These are phyloP conservation scores for Lasioglossum villosulum DNA, from an alignment of 2,888 invertebrate genomes.

Conservation along the genomic window DNA sequence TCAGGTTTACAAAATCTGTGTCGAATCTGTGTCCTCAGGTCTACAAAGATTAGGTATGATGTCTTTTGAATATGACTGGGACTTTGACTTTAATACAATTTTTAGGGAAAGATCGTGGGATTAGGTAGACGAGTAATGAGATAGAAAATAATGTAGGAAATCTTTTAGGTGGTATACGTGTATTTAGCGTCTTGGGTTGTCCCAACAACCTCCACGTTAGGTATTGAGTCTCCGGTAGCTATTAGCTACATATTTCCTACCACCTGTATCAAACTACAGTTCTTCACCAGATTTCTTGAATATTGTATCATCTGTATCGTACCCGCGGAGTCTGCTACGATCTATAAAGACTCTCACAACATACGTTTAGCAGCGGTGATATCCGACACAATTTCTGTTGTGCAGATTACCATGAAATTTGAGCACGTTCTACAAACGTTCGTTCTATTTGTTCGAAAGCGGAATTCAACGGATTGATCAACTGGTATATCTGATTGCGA, in stretches of 20 bases:
- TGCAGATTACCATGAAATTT: constrained; percentile 3
- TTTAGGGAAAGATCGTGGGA: too few relatives aligned
- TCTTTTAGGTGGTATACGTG: not conserved
- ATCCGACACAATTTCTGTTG: constrained; percentile 1
- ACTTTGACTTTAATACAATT: too few relatives aligned
- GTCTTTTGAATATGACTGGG: too few relatives aligned
- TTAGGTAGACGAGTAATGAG: too few relatives aligned
- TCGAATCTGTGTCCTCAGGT: too few relatives aligned
- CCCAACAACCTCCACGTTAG: not conserved
- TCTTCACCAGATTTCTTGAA: not conserved
- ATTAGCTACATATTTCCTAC: not conserved
- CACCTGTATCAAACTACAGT: not conserved
- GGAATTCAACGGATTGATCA: not conserved
- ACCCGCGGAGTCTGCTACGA: not conserved
- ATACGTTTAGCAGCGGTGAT: too few relatives aligned
- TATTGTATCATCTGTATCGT: not conserved
- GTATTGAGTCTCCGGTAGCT: not conserved
- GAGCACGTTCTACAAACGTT: not conserved
- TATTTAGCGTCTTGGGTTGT: not conserved
- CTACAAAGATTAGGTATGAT: too few relatives aligned
- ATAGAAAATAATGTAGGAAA: not conserved
- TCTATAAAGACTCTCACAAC: not conserved
- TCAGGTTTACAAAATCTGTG: too few relatives aligned
- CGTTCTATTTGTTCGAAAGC: not conserved
- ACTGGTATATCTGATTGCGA: not conserved